Evolutionary conservation across 2,113 vertebrate genomes (phyloP), one percentile per base, ranked within the genome.

Genomic region (Poecilia latipinna): DNA sequence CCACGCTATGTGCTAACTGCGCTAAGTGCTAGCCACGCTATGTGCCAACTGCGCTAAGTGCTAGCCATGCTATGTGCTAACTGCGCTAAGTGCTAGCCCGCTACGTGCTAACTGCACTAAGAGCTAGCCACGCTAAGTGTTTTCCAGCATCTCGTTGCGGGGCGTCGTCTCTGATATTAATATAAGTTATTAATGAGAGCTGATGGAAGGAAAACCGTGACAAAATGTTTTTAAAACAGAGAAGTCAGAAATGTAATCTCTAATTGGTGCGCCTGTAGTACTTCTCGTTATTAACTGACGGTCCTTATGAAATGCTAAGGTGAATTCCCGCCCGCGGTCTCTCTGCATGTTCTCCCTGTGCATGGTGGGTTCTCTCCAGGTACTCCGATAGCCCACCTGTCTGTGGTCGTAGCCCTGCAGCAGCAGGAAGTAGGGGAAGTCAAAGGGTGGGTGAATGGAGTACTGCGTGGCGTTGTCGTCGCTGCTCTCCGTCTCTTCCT

Each of bases 351-450:
- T 37, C 35, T 11, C 35, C 10, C 35, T 37, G 35, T 37, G 8
- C 35, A 37, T 11, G 0, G 2, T 8, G 35, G 8, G 35, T 37
- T 37, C 10, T 37, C 35, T 37, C 35, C 35, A 37, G 35, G 35
- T 10, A 2, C 35, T 37, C 10, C 35, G 19, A 51, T 54, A 54
- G 19, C 17, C 13, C 63, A 92, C 91, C 91, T 91, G 91, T 88
- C 90, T 74, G 81, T 92, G 88, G 84, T 75, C 93, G 88, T 91
- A 95, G 29, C 95, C 94, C 65, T 95, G 94, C 78, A 95, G 82
- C 51, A 95, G 89, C 17, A 95, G 93, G 84, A 95, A 95, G 87
- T 95, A 95, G 0, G 94, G 95, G 72, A 93, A 94, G 79, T 95
- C 93, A 1, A 94, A 93, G 0, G 95, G 95, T 0, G 93, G 93